A percentile compares a stretch with the other conserved stretches of the same genome.
phyloP scores from a whole-genome alignment of 2,113 vertebrate species.

The Dissostichus mawsoni region DNA sequence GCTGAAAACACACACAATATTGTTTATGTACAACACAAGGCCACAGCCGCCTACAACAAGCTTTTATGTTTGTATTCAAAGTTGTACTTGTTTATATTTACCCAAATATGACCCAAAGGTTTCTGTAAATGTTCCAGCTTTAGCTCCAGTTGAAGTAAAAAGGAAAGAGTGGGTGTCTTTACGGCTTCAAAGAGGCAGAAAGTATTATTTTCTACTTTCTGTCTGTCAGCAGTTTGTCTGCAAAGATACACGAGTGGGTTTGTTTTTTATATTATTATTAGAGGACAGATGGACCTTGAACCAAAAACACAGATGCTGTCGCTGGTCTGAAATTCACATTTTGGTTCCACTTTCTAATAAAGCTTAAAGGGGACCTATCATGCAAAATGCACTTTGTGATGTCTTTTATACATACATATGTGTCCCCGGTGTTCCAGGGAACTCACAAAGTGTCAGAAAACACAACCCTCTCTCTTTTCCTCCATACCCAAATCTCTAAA shows the following conservation, averaged over 20 bases:
- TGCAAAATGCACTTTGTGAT: no score
- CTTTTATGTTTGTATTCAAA: constrained; percentile 22
- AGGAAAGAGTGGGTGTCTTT: background rate
- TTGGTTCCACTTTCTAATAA: background rate
- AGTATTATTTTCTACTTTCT: background rate
- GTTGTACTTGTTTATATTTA: background rate
- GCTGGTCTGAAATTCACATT: background rate
- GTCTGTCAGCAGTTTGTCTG: background rate
- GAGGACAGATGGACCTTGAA: background rate
- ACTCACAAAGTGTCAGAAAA: no score
- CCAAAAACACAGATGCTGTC: background rate
- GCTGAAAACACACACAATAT: background rate
- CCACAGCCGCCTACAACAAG: background rate
- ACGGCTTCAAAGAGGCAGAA: background rate
- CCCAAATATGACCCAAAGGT: background rate
- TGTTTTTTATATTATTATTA: background rate
- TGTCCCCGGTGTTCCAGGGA: no score
- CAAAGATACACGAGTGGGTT: background rate
- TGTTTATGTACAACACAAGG: background rate
- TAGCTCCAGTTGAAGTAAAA: background rate
- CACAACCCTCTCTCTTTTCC: no score
- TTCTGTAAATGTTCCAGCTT: constrained; percentile 15
- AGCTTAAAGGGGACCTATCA: no score
- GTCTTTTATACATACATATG: no score
- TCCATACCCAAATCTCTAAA: no score